Percentiles rank a stretch among this genome's conserved stretches.
phyloP scores from a whole-genome alignment of 2,888 invertebrate genomes.

The Lasius platythorax region DNA sequence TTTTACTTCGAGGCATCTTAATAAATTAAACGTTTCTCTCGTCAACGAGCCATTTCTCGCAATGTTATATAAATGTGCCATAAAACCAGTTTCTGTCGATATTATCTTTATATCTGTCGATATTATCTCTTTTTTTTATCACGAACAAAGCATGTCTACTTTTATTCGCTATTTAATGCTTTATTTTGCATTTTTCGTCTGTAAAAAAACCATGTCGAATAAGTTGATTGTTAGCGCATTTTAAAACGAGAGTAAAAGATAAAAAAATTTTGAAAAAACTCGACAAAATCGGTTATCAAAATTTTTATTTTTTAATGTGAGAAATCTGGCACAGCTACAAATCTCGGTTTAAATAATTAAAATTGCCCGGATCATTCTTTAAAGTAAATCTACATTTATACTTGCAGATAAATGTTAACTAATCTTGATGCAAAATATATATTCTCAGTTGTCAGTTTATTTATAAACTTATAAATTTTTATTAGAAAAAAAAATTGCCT shows the following conservation, averaged over 20 bases:
- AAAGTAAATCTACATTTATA: no score
- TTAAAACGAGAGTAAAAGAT: neutral
- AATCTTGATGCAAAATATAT: no score
- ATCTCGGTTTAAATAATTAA: no score
- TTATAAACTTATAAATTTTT: no score
- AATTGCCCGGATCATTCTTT: no score
- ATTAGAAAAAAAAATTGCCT: no score
- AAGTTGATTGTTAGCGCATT: neutral
- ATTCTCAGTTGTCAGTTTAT: no score
- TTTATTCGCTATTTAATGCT: neutral
- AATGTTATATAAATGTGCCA: neutral
- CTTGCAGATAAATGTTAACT: no score
- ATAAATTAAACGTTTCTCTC: neutral
- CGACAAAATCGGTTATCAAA: no score
- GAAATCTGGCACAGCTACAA: no score
- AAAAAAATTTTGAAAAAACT: no score
- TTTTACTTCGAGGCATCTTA: neutral
- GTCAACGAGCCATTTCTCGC: neutral
- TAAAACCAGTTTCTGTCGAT: neutral
- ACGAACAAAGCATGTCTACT: neutral
- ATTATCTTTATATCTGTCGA: neutral
- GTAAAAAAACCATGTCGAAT: neutral
- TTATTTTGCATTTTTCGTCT: neutral
- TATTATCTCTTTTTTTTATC: neutral
- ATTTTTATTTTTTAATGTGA: no score